Conservation (phyloP, 2,888 invertebrate genomes). For the Hydroisotoma schaefferi region DNA sequence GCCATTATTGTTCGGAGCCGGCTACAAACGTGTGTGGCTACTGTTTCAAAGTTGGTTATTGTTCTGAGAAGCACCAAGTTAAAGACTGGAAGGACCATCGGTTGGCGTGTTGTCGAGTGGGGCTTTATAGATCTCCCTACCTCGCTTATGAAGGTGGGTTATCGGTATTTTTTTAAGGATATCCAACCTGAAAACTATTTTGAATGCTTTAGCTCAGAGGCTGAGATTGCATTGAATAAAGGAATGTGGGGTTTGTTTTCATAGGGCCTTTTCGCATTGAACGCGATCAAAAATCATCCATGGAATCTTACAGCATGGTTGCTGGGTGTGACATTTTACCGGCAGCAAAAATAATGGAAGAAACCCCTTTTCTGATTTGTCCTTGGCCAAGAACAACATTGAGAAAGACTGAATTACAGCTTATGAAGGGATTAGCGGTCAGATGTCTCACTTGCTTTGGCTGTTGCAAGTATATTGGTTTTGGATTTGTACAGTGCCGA, state of each 20-base stretch:
- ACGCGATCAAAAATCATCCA: too few relatives aligned
- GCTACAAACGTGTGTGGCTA: constrained; percentile 17
- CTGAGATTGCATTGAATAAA: too few relatives aligned
- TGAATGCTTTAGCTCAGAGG: too few relatives aligned
- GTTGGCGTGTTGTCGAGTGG: constrained; percentile 4
- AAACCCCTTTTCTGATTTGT: constrained; percentile 21
- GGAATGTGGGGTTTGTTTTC: too few relatives aligned
- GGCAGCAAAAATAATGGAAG: constrained; percentile 14
- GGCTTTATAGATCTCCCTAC: constrained; percentile 1
- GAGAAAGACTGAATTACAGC: neutral
- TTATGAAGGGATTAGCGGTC: neutral
- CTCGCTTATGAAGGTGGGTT: too few relatives aligned
- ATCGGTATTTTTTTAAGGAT: too few relatives aligned
- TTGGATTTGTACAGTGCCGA: constrained; percentile 8
- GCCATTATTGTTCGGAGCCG: neutral
- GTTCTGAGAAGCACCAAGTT: constrained; percentile 18
- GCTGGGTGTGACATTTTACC: constrained; percentile 1
- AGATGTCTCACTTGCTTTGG: constrained; percentile 22
- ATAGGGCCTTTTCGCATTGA: too few relatives aligned
- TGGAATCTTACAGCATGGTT: too few relatives aligned
- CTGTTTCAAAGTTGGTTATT: constrained; percentile 15
- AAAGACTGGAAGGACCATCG: constrained; percentile 16
- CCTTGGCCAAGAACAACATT: constrained; percentile 26
- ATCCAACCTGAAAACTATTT: too few relatives aligned
- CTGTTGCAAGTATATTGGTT: constrained; percentile 17